Evolutionary conservation across 1,140 invertebrate species (phyloP).

Genomic region (Drosophila parvula): DNA sequence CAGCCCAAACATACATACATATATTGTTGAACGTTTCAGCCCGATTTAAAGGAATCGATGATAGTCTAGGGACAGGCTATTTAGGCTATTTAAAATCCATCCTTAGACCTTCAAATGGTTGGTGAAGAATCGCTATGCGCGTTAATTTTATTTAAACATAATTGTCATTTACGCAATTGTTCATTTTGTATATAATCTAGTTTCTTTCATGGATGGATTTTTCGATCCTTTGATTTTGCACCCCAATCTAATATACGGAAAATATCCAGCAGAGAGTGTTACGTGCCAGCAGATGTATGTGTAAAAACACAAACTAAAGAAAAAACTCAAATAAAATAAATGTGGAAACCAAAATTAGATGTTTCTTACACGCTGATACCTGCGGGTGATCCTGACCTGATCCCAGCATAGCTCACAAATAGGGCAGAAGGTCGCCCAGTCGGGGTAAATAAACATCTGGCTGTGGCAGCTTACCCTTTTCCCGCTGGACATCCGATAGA

Average conservation of each 20-base stretch:
- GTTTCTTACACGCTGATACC: conserved; percentile 9
- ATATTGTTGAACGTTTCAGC: conserved; percentile 36
- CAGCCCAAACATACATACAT: conserved; percentile 1
- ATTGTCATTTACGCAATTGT: background rate
- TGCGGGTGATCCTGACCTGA: background rate
- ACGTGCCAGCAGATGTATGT: conserved; percentile 55
- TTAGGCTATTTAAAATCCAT: background rate
- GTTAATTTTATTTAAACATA: background rate
- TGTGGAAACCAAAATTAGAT: background rate
- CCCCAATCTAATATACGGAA: conserved; percentile 16
- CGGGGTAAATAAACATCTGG: conserved; percentile 90
- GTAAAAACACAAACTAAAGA: too few relatives aligned
- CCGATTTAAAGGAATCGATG: conserved; percentile 12
- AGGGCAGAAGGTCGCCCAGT: conserved; percentile 87
- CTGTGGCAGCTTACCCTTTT: conserved; percentile 76
- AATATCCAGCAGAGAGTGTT: conserved; percentile 23
- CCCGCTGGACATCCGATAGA: conserved; percentile 75
- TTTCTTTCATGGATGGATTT: conserved; percentile 5
- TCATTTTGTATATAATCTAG: background rate
- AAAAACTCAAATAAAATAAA: conserved; percentile 30
- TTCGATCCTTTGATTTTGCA: conserved; percentile 3
- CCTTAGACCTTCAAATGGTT: conserved; percentile 5
- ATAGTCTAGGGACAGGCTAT: background rate
- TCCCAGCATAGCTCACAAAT: conserved; percentile 17
- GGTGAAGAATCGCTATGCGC: conserved; percentile 2